Percentiles rank a stretch among this genome's conserved stretches.
Conservation (phyloP, 2,113 vertebrate species). For the Lipotes vexillifer region DNA sequence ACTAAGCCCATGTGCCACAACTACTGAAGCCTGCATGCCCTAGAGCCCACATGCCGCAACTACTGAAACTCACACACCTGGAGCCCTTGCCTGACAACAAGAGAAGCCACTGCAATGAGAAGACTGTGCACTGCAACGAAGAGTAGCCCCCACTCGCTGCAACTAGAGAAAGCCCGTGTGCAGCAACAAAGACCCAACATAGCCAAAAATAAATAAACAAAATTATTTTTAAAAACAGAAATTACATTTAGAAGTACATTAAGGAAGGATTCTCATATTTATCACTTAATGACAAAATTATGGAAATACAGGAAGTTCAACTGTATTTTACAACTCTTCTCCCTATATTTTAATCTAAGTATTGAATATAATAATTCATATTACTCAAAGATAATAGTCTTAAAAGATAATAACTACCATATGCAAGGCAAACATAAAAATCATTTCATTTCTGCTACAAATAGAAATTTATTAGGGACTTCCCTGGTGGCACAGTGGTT, state of each 20-base stretch:
- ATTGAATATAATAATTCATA: neutral
- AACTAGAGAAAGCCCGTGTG: too few species aligned
- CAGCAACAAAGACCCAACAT: too few species aligned
- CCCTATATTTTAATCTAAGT: neutral
- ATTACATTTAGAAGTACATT: neutral
- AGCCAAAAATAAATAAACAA: too few species aligned
- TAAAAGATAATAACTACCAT: neutral
- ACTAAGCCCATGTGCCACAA: too few species aligned
- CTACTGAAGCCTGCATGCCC: too few species aligned
- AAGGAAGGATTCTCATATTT: neutral
- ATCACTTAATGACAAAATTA: neutral
- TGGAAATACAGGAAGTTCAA: neutral
- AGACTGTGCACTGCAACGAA: too few species aligned
- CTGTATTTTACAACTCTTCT: neutral
- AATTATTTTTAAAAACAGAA: neutral
- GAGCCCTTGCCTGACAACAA: too few species aligned
- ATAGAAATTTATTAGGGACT: neutral
- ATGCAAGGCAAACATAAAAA: neutral
- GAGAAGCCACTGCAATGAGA: too few species aligned
- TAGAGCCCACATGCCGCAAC: too few species aligned
- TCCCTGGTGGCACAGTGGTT: too few species aligned
- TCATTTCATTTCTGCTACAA: neutral
- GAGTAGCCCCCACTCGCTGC: too few species aligned
- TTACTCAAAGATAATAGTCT: neutral
- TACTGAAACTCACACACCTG: too few species aligned